Evolutionary conservation across 2,888 invertebrate genomes (phyloP).

Genomic region (Euclidia mi): DNA sequence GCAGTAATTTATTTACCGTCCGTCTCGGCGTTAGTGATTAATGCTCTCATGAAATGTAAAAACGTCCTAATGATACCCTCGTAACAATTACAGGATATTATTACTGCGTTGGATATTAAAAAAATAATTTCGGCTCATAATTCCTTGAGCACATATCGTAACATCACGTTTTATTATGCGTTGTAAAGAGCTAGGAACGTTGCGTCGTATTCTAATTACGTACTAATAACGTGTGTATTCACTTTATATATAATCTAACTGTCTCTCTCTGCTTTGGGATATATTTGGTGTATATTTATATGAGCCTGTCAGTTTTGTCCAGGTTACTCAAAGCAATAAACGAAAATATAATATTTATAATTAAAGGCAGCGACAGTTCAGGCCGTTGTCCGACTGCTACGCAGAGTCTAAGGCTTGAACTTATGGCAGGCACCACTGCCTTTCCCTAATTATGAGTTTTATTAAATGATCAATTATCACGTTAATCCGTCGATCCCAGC

Average conservation of each 20-base stretch:
- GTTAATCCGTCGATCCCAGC: too few species aligned
- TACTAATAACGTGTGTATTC: constrained; percentile 47
- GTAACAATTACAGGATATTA: constrained; percentile 49
- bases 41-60: constrained; percentile 48
- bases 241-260: constrained; percentile 28
- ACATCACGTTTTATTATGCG: constrained; percentile 59
- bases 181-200: constrained; percentile 53
- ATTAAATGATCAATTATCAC: too few species aligned
- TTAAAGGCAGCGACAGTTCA: constrained; percentile 36
- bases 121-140: constrained; percentile 59
- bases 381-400: too few species aligned
- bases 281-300: too few species aligned
- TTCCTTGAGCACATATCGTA: constrained; percentile 57
- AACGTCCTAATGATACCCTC: constrained; percentile 42
- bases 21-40: constrained; percentile 63
- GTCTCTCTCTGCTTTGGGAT: too few species aligned
- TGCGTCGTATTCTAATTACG: constrained; percentile 47
- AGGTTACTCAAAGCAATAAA: too few species aligned
- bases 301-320: too few species aligned
- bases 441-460: too few species aligned
- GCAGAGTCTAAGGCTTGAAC: too few species aligned
- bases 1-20: constrained; percentile 75
- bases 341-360: too few species aligned
- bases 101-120: constrained; percentile 56
- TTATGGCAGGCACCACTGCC: too few species aligned